Conservation (phyloP, 2,113 vertebrate species). For the Phaethornis superciliosus region DNA sequence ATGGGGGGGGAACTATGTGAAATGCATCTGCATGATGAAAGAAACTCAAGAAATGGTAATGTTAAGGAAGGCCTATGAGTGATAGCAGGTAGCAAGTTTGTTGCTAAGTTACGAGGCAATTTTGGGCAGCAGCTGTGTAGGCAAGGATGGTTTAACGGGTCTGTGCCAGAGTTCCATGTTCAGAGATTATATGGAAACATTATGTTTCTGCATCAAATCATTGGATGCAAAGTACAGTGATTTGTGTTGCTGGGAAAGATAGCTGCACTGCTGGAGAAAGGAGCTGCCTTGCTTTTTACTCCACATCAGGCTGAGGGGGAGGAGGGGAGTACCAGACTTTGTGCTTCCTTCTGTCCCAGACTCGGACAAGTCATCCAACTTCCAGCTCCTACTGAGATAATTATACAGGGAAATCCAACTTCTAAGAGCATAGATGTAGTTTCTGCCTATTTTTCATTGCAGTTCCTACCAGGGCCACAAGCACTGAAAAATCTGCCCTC, state of each 20-base stretch:
- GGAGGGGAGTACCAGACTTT: not conserved
- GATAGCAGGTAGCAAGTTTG: slow-evolving; percentile 9
- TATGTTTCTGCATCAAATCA: not conserved
- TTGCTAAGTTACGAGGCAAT: slow-evolving; percentile 34
- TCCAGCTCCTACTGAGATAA: not conserved
- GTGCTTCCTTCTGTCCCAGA: not conserved
- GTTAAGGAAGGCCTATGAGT: not conserved
- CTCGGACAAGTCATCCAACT: not conserved
- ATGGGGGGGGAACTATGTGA: not conserved
- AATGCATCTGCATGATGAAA: not conserved
- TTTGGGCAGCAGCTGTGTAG: not conserved
- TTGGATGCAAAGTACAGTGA: not conserved
- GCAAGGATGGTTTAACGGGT: not conserved
- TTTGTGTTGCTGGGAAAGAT: not conserved
- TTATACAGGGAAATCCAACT: not conserved
- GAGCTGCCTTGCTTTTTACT: not conserved
- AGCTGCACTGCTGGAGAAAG: not conserved
- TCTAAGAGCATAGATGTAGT: not conserved
- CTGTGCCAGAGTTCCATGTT: not conserved
- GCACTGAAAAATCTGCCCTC: not conserved
- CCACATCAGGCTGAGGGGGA: not conserved
- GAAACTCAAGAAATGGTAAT: not conserved
- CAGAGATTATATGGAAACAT: not conserved
- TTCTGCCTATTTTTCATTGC: not conserved
- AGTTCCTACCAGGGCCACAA: not conserved